Evolutionary conservation across 2,113 vertebrate genomes (phyloP), one percentile per base, ranked within the genome.

Genomic region (Sylvietta virens): DNA sequence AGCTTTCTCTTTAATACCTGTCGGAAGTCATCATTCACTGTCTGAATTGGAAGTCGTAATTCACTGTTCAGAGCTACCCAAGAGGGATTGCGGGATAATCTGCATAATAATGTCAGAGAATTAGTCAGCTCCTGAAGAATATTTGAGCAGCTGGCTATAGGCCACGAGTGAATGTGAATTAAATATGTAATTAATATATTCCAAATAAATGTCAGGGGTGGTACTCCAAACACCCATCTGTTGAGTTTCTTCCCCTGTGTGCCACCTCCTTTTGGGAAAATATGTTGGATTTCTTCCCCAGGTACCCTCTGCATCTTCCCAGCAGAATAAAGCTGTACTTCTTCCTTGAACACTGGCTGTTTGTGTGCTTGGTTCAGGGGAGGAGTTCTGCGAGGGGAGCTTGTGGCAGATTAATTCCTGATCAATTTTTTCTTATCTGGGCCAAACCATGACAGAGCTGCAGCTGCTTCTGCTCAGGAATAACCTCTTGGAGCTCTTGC

Each of bases 111-210:
- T 95, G 48, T 53, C 31, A 65, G 85, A 45, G 66, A 94, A 79
- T 91, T 82, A 69, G 78, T 87, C 73, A 72, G 14, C 48, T 93
- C 74, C 37, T 90, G 64, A 90, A 78, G 76, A 94, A 65, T 86
- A 81, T 77, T 51, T 72, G 74, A 93, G 66, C 67, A 94, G 66
- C 88, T 88, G 71, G 58, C 54, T 90, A 35, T 71, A 94, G 61
- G 81, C 90, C 74, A 54, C 9, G 4, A 72, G 30, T 60, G 45
- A 86, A 76, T 90, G 45, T 57, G 62, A 92, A 61, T 95, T 96
- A 96, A 92, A 66, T 89, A 67, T 37, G 35, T 81, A 87, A 94
- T 94, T 88, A 91, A 76, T 72, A 39, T 31, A 14, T 64, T 82
- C 57, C 23, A 73, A 87, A 72, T 51, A 72, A 79, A 65, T 61